Percentiles rank a stretch among this genome's conserved stretches.
phyloP scores from a whole-genome alignment of 1,140 invertebrate genomes.

The Bombus consobrinus region DNA sequence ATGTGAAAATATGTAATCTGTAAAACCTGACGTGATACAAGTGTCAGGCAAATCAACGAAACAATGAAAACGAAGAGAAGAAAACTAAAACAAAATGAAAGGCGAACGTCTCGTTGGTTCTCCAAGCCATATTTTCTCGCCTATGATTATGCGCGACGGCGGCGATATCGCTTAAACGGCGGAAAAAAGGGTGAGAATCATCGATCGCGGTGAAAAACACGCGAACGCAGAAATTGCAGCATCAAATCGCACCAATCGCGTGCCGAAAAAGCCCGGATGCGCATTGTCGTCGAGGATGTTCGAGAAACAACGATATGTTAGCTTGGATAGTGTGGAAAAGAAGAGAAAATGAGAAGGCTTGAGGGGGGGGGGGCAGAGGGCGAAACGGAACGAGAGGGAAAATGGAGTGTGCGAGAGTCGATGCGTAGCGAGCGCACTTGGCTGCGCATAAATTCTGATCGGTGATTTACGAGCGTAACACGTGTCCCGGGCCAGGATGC shows the following conservation, averaged over 20 bases:
- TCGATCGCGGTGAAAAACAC: not conserved
- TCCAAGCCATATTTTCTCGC: not conserved
- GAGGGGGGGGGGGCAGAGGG: no score
- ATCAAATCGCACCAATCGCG: not conserved
- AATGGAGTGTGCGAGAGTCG: not conserved
- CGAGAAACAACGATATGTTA: slow-evolving; percentile 22
- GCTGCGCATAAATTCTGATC: not conserved
- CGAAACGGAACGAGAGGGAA: not conserved
- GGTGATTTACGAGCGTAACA: slow-evolving; percentile 1
- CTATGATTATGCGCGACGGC: not conserved
- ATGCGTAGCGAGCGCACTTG: slow-evolving; percentile 6
- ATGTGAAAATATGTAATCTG: no score
- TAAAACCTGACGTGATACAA: no score
- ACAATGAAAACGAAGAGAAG: no score
- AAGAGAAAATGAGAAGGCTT: not conserved
- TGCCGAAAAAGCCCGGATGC: slow-evolving; percentile 25
- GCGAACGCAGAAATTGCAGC: not conserved
- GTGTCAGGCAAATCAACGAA: no score
- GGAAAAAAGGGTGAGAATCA: not conserved
- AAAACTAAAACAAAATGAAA: not conserved
- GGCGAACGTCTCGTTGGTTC: not conserved
- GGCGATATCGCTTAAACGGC: not conserved
- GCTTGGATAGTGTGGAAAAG: not conserved
- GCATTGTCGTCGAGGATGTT: not conserved
- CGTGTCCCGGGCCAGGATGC: not conserved